Evolutionary conservation across 2,113 vertebrate genomes (phyloP).

Genomic region (Rhea pennata): DNA sequence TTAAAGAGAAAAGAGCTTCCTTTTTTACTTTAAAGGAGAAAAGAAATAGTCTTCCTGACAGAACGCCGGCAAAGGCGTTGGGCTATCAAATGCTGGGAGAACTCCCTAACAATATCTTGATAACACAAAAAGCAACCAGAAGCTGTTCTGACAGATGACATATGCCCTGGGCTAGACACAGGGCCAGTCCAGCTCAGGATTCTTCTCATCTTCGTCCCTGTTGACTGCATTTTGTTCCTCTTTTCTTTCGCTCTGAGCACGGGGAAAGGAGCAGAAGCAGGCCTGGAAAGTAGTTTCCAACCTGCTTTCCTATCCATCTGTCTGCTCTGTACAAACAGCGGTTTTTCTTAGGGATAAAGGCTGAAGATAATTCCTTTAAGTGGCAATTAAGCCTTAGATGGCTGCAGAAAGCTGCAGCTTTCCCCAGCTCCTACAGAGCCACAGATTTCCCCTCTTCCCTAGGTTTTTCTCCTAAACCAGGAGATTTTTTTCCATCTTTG

Average conservation of each 20-base stretch:
- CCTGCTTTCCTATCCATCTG: neutral
- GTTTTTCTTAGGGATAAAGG: conserved; percentile 38
- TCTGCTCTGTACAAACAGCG: neutral
- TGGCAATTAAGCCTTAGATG: conserved; percentile 58
- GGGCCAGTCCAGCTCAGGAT: neutral
- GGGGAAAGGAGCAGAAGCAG: neutral
- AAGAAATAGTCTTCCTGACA: neutral
- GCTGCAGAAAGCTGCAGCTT: conserved; percentile 37
- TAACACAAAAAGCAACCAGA: neutral
- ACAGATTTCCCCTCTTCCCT: conserved; percentile 10
- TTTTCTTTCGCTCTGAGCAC: neutral
- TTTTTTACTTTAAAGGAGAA: neutral
- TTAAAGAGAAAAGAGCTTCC: neutral
- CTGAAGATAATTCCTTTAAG: conserved; percentile 59
- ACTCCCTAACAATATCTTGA: neutral
- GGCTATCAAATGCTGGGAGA: neutral
- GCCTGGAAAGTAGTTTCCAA: neutral
- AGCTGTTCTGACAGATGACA: neutral
- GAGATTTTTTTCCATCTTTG: neutral
- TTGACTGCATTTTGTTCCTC: neutral
- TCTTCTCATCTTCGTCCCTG: neutral
- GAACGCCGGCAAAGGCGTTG: neutral
- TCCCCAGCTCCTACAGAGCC: conserved; percentile 24
- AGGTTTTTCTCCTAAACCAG: neutral
- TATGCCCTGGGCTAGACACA: fast-evolving